A percentile compares a stretch with the other conserved stretches of the same genome.
These are phyloP conservation scores for Montipora sp. DNA, from an alignment of 64 coral and sea anemone genomes.

Conservation along the genomic window DNA sequence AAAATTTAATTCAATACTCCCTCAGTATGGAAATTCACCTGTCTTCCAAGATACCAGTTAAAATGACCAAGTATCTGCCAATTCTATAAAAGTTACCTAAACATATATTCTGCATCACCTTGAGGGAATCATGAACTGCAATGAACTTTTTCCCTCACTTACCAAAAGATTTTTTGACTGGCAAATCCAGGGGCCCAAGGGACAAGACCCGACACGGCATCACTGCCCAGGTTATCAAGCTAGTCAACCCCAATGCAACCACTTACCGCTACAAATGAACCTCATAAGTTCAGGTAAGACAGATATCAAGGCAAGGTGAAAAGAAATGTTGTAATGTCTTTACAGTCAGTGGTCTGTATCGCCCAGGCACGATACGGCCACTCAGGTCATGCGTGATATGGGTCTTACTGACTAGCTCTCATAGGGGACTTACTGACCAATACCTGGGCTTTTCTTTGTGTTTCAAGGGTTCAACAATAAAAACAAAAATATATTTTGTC, in stretches of 20 bases:
- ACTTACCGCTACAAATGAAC: slow-evolving; percentile 42
- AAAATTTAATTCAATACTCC: no score
- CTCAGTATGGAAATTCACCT: not conserved
- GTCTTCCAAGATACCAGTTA: not conserved
- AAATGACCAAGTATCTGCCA: not conserved
- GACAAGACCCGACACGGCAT: slow-evolving; percentile 61
- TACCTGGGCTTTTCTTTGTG: not conserved
- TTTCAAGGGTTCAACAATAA: not conserved
- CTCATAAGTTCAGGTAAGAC: slow-evolving; percentile 9
- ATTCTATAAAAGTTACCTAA: not conserved
- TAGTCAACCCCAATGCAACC: slow-evolving; percentile 26
- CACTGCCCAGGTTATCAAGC: not conserved
- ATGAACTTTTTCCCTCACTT: not conserved
- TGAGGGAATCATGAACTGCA: not conserved
- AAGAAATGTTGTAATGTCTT: slow-evolving; percentile 44
- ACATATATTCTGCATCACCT: not conserved
- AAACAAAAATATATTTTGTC: not conserved
- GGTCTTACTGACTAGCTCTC: not conserved
- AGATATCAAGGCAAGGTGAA: slow-evolving; percentile 23
- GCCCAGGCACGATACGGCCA: not conserved
- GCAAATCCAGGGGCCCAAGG: slow-evolving; percentile 32
- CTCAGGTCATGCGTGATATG: not conserved
- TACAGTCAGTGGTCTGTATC: slow-evolving; percentile 58
- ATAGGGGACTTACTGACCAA: not conserved
- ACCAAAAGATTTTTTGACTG: slow-evolving; percentile 20